Percentiles rank a stretch among this genome's conserved stretches.
phyloP scores from a whole-genome alignment of 2,797 vertebrate species.

The Onychomys leucogaster region DNA sequence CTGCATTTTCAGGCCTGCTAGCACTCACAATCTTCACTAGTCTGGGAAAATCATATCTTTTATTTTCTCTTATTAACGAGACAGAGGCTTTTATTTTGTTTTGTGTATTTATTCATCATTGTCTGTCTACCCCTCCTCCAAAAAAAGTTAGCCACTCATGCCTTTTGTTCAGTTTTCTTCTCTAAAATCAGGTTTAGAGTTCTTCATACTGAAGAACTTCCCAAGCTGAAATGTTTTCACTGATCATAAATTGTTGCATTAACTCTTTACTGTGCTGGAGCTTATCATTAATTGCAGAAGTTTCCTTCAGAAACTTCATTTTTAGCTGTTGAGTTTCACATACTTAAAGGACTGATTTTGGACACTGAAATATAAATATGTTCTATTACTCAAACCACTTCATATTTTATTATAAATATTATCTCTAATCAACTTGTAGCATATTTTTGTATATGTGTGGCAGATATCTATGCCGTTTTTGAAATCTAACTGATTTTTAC shows the following conservation, averaged over 20 bases:
- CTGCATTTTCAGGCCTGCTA: background rate
- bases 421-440: background rate
- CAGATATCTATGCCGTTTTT: conserved; percentile 16
- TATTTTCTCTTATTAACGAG: background rate
- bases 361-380: background rate
- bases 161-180: background rate
- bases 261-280: background rate
- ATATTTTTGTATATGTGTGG: background rate
- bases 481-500: background rate
- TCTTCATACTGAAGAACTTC: conserved; percentile 1
- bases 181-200: background rate
- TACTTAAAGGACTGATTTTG: background rate
- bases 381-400: background rate
- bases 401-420: conserved; percentile 9
- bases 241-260: background rate
- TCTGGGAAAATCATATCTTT: background rate
- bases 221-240: background rate
- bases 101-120: background rate
- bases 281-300: background rate
- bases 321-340: background rate
- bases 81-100: background rate
- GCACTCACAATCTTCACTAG: background rate
- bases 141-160: background rate
- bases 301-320: background rate
- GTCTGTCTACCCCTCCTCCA: background rate